A percentile compares a stretch with the other conserved stretches of the same genome.
Evolutionary conservation across 2,113 vertebrate species (phyloP).

Genomic region (Paedocypris sp.): DNA sequence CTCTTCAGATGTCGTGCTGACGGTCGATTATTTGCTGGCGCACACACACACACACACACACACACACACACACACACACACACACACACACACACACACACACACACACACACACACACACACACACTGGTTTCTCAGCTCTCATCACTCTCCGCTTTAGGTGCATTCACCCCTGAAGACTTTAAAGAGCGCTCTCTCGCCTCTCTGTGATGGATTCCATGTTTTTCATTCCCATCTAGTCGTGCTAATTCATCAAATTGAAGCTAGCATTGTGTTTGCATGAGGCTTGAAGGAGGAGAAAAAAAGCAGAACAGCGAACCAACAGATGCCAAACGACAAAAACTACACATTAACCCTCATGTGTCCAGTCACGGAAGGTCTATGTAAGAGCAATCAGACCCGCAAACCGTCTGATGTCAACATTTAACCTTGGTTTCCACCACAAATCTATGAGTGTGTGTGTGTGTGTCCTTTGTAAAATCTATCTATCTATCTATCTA

Average conservation of each 20-base stretch:
- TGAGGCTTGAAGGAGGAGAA: neutral
- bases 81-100: too few relatives aligned
- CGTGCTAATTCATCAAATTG: conserved; percentile 33
- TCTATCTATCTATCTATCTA: too few relatives aligned
- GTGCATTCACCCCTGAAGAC: neutral
- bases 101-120: too few relatives aligned
- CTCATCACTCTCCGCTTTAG: neutral
- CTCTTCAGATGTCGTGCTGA: conserved; percentile 16
- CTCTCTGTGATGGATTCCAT: conserved; percentile 23
- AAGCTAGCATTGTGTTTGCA: conserved; percentile 17
- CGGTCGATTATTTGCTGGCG: conserved; percentile 19
- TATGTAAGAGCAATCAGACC: conserved; percentile 15
- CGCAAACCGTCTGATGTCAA: conserved; percentile 17
- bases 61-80: too few relatives aligned
- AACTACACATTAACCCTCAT: conserved; percentile 33
- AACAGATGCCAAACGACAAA: conserved; percentile 20
- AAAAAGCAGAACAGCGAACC: conserved; percentile 18
- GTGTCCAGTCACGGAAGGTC: conserved; percentile 8
- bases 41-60: too few relatives aligned
- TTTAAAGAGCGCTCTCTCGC: conserved; percentile 9
- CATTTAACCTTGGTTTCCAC: conserved; percentile 28
- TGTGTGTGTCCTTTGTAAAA: too few relatives aligned
- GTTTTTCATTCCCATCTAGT: conserved; percentile 25
- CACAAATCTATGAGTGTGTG: too few relatives aligned
- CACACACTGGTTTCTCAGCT: conserved; percentile 12